Base-by-base conservation (phyloP, 2,797 vertebrate genomes). In the Semaprochilodus insignis region DNA sequence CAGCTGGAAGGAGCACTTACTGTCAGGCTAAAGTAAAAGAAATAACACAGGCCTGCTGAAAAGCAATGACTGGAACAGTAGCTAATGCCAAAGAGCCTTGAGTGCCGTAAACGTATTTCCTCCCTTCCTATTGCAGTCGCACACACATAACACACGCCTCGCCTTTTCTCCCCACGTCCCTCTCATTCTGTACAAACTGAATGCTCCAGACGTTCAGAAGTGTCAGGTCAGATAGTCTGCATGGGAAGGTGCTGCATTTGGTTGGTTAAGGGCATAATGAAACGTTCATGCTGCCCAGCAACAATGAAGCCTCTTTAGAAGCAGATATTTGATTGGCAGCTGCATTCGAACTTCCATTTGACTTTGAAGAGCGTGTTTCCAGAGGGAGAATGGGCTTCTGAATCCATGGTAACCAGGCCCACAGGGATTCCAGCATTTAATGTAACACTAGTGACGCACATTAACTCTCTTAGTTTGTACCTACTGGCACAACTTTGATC, bases 291-390 rank as follows among this genome's bases (percentile, higher is more conserved):
- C 81, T 86, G 77, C 87, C 81, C 75, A 79, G 82, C 83, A 89
- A 90, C 90, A 89, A 82, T 59, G 74, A 78, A 75, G 52, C 8
- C 19, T 69, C 70, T 77, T 79, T 78, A 67, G 69, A 69, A 65
- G 79, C 67, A 34, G 51, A 36, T 74, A 51, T 17, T 10, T 85
- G 76, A 82, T 76, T 79, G 80, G 36, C 84, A 75, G 84, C 44
- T 78, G 62, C 48, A 40, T 81, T 75, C 63, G 75, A 27, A 40
- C 34, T 52, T 85, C 76, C 60, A 27, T 82, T 75, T 75, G 76
- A 74, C 77, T 83, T 80, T 80, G 63, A 75, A 83, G 71, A 80
- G 77, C 60, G 81, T 79, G 55, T 82, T 74, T 74, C 52, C 44
- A 19, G 19, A 31, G 44, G 74, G 62, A 77, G 55, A 74, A 65